phyloP scores from a whole-genome alignment of 2,888 invertebrate genomes.

The Tenthredo mesomela region DNA sequence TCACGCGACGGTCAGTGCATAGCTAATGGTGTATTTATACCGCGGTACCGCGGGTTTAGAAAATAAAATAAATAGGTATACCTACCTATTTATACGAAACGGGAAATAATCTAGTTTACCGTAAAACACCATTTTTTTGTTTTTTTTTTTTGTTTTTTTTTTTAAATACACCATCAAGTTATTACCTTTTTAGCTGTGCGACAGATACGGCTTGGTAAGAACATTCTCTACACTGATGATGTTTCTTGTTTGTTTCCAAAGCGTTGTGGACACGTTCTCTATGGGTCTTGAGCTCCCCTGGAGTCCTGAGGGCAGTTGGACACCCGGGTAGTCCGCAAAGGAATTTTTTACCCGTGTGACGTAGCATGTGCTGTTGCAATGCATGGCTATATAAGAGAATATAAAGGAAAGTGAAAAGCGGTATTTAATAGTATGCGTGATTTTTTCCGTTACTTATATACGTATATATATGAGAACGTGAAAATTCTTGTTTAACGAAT shows the following conservation, averaged over 20 bases:
- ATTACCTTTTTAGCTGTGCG: constrained; percentile 79
- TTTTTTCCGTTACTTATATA: not conserved
- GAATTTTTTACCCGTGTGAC: constrained; percentile 80
- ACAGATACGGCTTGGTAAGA: constrained; percentile 75
- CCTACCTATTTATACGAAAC: not conserved
- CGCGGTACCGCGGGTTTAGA: constrained; percentile 54
- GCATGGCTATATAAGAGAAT: constrained; percentile 81
- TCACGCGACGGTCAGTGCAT: constrained; percentile 65
- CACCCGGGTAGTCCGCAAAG: constrained; percentile 81
- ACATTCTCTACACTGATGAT: constrained; percentile 82
- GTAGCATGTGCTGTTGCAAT: constrained; percentile 82
- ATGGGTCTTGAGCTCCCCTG: constrained; percentile 81
- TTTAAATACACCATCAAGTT: not conserved
- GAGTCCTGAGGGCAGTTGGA: constrained; percentile 80
- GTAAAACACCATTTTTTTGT: not conserved
- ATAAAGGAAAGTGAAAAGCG: constrained; percentile 38
- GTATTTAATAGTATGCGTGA: not conserved
- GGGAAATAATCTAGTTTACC: not conserved
- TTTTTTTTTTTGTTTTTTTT: not conserved
- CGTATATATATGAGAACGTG: not conserved
- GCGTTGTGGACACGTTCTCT: constrained; percentile 80
- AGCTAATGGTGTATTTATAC: constrained; percentile 67
- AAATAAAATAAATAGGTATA: not conserved
- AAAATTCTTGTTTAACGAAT: not conserved
- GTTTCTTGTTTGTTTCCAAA: constrained; percentile 79